Evolutionary conservation across 2,797 vertebrate species (phyloP).

Genomic region (Sebastes reedi): DNA sequence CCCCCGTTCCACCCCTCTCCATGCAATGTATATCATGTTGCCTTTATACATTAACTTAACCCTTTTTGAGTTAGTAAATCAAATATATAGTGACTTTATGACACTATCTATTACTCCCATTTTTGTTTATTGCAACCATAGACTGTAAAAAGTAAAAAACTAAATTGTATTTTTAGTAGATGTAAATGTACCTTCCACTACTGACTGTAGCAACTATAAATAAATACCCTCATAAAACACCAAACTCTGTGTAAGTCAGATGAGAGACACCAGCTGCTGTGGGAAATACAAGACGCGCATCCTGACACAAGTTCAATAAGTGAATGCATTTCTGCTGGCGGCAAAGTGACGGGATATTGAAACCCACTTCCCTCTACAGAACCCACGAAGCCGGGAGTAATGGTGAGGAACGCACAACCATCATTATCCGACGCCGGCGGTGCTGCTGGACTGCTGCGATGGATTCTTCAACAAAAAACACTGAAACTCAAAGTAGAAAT

Average conservation of each 20-base stretch:
- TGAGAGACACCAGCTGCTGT: neutral
- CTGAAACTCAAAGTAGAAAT: neutral
- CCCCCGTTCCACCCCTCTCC: neutral
- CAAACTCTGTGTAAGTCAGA: slow-evolving; percentile 1
- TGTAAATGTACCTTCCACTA: neutral
- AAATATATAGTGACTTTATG: neutral
- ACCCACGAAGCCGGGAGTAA: slow-evolving; percentile 1
- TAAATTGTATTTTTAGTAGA: neutral
- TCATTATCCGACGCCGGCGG: slow-evolving; percentile 13
- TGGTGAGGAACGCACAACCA: slow-evolving; percentile 23
- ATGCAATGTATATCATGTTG: neutral
- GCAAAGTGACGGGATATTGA: slow-evolving; percentile 31
- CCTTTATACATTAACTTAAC: neutral
- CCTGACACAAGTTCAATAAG: slow-evolving; percentile 24
- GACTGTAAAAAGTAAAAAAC: neutral
- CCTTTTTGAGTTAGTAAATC: neutral
- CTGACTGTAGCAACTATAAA: neutral
- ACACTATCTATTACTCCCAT: neutral
- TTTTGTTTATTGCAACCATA: neutral
- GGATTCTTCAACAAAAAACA: neutral
- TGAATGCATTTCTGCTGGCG: slow-evolving; percentile 7
- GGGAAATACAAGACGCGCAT: slow-evolving; percentile 1
- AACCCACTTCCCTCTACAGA: slow-evolving; percentile 12
- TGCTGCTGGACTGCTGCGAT: neutral
- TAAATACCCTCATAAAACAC: neutral